Conservation (phyloP, 2,113 vertebrate genomes). For the Neodon shergylaensis region DNA sequence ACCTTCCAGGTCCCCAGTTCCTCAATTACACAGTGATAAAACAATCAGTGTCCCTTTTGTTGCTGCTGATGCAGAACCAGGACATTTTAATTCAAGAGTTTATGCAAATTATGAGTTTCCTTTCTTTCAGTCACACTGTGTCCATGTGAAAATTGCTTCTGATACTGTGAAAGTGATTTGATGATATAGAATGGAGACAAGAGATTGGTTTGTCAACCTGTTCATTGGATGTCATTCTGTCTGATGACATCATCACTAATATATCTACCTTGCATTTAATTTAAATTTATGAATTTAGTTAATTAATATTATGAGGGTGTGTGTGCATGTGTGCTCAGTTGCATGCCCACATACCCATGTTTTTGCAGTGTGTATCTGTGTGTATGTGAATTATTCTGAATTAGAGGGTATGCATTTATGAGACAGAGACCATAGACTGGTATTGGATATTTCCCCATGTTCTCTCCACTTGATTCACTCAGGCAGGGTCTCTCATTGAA, state of each 20-base stretch:
- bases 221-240: neutral
- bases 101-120: constrained; percentile 18
- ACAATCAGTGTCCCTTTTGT: neutral
- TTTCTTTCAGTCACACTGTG: neutral
- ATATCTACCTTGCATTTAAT: neutral
- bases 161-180: neutral
- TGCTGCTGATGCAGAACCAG: neutral
- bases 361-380: accelerated
- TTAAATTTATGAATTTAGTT: neutral
- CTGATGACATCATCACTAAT: neutral
- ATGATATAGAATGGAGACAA: neutral
- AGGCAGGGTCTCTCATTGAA: neutral
- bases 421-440: neutral
- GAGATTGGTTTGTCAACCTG: neutral
- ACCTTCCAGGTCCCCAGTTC: neutral
- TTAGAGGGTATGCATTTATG: neutral
- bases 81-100: neutral
- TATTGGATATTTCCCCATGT: neutral
- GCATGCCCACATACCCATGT: too few species aligned
- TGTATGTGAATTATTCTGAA: too few species aligned
- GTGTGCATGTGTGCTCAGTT: too few species aligned
- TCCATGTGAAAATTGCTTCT: neutral
- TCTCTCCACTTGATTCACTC: neutral
- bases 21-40: neutral
- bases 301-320: neutral